Evolutionary conservation across 37 sponge, comb jelly and placozoan species (phyloP).

Genomic region (Hexactinellida sp.): DNA sequence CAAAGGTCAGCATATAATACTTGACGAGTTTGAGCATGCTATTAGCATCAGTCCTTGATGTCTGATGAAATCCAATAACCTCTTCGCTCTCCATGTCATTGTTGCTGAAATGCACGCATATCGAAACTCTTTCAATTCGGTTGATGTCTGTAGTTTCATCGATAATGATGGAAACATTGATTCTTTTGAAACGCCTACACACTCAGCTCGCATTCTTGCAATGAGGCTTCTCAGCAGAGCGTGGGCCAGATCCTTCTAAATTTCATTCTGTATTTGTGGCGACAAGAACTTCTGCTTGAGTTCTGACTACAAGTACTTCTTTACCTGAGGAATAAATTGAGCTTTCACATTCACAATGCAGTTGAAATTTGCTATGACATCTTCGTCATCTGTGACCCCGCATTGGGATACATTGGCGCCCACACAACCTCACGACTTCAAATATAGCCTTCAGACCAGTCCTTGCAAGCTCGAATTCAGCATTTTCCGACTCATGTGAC

Average conservation of each 20-base stretch:
- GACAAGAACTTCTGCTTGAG: constrained; percentile 9
- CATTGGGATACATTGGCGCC: constrained; percentile 11
- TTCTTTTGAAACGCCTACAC: not conserved
- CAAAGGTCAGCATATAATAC: not conserved
- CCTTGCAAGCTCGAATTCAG: not conserved
- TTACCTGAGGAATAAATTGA: not conserved
- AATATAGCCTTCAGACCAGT: constrained; percentile 8
- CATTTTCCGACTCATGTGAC: not conserved
- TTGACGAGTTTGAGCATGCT: constrained; percentile 8
- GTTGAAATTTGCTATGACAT: constrained; percentile 4
- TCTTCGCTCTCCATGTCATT: constrained; percentile 11
- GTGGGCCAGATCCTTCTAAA: constrained; percentile 9
- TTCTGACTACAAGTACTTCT: constrained; percentile 12
- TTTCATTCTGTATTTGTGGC: constrained; percentile 7
- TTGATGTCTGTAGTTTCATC: constrained; percentile 9
- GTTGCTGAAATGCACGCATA: constrained; percentile 1
- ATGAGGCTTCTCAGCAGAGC: constrained; percentile 13
- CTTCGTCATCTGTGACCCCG: constrained; percentile 12
- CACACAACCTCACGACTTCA: constrained; percentile 17
- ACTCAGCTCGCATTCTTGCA: constrained; percentile 9
- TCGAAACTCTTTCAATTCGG: not conserved
- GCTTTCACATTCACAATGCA: constrained; percentile 8
- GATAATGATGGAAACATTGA: not conserved
- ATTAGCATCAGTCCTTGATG: constrained; percentile 12
- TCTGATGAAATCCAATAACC: constrained; percentile 15